Evolutionary conservation across 2,888 invertebrate genomes (phyloP).

Genomic region (Nephrocerus scutellatus): DNA sequence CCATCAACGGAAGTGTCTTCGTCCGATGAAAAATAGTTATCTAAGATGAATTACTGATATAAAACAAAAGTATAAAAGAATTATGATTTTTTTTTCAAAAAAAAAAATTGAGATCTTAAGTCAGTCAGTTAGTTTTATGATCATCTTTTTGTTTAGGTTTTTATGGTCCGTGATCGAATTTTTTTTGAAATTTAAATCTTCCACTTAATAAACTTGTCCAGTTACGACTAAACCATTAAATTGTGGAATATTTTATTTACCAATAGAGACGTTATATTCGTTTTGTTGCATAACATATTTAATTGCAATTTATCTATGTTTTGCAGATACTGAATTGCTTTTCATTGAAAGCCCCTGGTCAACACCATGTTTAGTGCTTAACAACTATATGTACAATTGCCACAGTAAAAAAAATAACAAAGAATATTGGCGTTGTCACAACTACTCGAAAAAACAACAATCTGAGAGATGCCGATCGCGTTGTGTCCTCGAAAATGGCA

Average conservation of each 20-base stretch:
- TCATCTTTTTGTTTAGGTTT: too few species aligned
- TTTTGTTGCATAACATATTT: not conserved
- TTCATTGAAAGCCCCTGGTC: conserved; percentile 48
- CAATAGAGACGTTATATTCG: not conserved
- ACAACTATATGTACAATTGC: conserved; percentile 46
- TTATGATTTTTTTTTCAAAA: too few species aligned
- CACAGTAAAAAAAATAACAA: conserved; percentile 47
- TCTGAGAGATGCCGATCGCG: conserved; percentile 45
- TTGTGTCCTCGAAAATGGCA: conserved; percentile 45
- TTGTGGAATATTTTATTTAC: conserved; percentile 12
- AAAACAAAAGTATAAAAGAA: too few species aligned
- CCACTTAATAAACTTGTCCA: too few species aligned
- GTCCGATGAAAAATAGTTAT: too few species aligned
- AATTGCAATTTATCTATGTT: conserved; percentile 7
- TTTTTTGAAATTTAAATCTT: too few species aligned
- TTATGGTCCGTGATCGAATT: too few species aligned
- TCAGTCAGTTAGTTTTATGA: too few species aligned
- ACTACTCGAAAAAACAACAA: conserved; percentile 45
- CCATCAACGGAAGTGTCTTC: conserved; percentile 30
- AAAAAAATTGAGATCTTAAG: too few species aligned
- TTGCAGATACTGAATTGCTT: conserved; percentile 31
- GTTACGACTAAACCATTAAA: too few species aligned
- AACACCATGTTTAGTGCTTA: conserved; percentile 45
- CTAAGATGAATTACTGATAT: too few species aligned
- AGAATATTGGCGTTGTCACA: conserved; percentile 48